phyloP scores from a whole-genome alignment of 2,888 invertebrate genomes.

The Troides aeacus region DNA sequence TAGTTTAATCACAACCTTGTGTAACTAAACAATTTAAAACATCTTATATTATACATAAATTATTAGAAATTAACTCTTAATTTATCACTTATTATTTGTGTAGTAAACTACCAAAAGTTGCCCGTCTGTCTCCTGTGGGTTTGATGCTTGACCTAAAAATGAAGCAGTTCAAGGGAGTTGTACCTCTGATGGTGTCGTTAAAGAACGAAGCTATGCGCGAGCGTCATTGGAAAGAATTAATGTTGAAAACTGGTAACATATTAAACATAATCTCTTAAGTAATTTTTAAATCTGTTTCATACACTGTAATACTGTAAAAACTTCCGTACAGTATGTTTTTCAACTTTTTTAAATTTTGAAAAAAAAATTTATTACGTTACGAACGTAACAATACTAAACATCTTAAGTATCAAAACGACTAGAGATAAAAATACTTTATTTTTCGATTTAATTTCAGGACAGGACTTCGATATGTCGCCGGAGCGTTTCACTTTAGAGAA shows the following conservation, averaged over 20 bases:
- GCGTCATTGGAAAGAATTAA: slow-evolving; percentile 93
- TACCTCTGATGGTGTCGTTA: slow-evolving; percentile 93
- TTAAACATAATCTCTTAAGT: background rate
- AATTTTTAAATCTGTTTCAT: background rate
- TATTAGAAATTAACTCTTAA: no score
- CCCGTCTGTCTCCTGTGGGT: slow-evolving; percentile 82
- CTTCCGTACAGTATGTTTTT: no score
- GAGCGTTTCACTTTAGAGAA: slow-evolving; percentile 94
- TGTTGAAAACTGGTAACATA: slow-evolving; percentile 87
- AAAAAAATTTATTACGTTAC: background rate
- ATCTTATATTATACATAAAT: no score
- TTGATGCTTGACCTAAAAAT: slow-evolving; percentile 87
- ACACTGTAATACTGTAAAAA: background rate
- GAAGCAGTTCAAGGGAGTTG: slow-evolving; percentile 92
- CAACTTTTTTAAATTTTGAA: background rate
- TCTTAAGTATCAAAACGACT: background rate
- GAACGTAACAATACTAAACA: no score
- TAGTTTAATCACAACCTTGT: no score
- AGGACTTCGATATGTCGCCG: slow-evolving; percentile 92
- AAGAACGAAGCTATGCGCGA: slow-evolving; percentile 95
- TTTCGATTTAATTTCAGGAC: slow-evolving; percentile 54
- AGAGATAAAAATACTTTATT: background rate
- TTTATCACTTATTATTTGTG: background rate
- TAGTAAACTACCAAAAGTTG: slow-evolving; percentile 84
- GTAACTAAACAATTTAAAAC: no score